Evolutionary conservation across 2,888 invertebrate species (phyloP).

Genomic region (Idaea biselata): DNA sequence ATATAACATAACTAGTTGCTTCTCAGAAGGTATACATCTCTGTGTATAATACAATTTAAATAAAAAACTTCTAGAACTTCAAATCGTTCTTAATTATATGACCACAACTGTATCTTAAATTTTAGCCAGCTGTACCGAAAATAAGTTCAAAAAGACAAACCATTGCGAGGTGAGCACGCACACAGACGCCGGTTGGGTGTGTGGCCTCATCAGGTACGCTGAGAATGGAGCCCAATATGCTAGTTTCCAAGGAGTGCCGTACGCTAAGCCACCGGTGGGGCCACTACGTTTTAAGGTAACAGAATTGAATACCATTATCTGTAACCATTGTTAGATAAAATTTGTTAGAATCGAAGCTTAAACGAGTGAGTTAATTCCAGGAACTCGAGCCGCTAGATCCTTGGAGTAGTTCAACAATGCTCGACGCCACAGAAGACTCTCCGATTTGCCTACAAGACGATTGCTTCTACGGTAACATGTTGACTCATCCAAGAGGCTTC

Average conservation of each 20-base stretch:
- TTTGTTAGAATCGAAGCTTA: neutral
- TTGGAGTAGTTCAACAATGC: slow-evolving; percentile 58
- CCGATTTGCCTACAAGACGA: slow-evolving; percentile 79
- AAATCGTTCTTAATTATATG: too few relatives aligned
- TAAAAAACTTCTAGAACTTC: too few relatives aligned
- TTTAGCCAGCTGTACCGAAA: neutral
- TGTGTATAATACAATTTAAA: too few relatives aligned
- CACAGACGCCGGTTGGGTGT: slow-evolving; percentile 26
- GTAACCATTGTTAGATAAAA: neutral
- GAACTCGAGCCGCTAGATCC: slow-evolving; percentile 38
- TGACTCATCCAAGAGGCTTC: slow-evolving; percentile 28
- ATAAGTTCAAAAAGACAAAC: slow-evolving; percentile 6
- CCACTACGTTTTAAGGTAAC: neutral
- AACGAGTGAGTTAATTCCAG: slow-evolving; percentile 19
- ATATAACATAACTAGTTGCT: too few relatives aligned
- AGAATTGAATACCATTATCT: neutral
- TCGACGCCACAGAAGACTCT: slow-evolving; percentile 75
- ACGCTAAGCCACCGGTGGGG: slow-evolving; percentile 28
- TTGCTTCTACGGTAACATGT: slow-evolving; percentile 32
- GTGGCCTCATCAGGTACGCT: slow-evolving; percentile 25
- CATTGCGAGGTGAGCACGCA: slow-evolving; percentile 15
- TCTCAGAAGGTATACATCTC: too few relatives aligned
- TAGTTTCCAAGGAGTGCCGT: slow-evolving; percentile 35
- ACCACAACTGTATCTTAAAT: too few relatives aligned
- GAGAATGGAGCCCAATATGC: slow-evolving; percentile 27